A percentile compares a stretch with the other conserved stretches of the same genome.
Evolutionary conservation across 2,888 invertebrate species (phyloP).

Genomic region (Drosophila robusta): DNA sequence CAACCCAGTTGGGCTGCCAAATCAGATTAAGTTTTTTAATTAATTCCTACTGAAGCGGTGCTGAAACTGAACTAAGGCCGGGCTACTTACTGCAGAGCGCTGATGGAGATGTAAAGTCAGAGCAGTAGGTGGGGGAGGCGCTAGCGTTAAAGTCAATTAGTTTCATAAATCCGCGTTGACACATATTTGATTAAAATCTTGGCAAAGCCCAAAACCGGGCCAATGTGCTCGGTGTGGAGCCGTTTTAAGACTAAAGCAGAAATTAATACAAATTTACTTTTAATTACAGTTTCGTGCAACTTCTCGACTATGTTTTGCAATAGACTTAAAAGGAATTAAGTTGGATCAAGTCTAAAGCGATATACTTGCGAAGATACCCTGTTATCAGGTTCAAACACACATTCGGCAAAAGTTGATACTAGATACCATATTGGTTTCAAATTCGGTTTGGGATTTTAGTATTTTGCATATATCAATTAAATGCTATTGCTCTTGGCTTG

Average conservation of each 20-base stretch:
- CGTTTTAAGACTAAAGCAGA: slow-evolving; percentile 14
- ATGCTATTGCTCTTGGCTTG: too few species aligned
- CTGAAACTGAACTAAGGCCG: slow-evolving; percentile 36
- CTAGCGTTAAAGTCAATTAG: slow-evolving; percentile 66
- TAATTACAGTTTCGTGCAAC: slow-evolving; percentile 40
- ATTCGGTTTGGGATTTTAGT: too few species aligned
- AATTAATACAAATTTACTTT: slow-evolving; percentile 55
- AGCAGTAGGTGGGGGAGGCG: background rate
- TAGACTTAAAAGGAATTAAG: slow-evolving; percentile 8
- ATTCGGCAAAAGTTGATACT: too few species aligned
- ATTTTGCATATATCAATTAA: too few species aligned
- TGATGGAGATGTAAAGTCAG: background rate
- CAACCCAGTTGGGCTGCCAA: slow-evolving; percentile 38
- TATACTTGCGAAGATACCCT: background rate
- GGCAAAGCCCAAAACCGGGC: slow-evolving; percentile 29
- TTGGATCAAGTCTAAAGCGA: background rate
- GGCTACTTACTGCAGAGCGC: slow-evolving; percentile 26
- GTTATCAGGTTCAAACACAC: background rate
- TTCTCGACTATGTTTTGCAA: slow-evolving; percentile 13
- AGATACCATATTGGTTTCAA: too few species aligned
- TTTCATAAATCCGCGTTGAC: slow-evolving; percentile 72
- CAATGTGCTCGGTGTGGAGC: slow-evolving; percentile 11
- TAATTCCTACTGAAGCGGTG: slow-evolving; percentile 54
- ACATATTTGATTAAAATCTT: slow-evolving; percentile 72
- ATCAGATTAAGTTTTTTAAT: slow-evolving; percentile 76